Evolutionary conservation across 2,113 vertebrate species (phyloP).

Genomic region (Ictalurus punctatus): DNA sequence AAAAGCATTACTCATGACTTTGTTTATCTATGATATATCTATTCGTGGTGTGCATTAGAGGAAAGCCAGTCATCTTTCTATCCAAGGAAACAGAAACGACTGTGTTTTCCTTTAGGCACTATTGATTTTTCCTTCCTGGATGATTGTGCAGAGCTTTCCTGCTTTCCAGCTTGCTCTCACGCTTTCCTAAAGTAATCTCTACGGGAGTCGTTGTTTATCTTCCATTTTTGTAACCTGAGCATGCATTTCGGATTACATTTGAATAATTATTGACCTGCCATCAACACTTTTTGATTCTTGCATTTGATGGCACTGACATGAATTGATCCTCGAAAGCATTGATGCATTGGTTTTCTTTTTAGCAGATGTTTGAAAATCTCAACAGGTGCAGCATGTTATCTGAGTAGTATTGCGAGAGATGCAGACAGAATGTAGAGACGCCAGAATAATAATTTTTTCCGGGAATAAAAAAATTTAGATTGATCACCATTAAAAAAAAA

Average conservation of each 20-base stretch:
- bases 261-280: not conserved
- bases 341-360: not conserved
- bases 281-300: not conserved
- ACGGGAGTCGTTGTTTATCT: not conserved
- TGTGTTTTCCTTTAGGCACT: conserved; percentile 55
- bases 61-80: conserved; percentile 4
- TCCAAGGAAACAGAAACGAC: conserved; percentile 34
- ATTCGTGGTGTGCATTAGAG: conserved; percentile 48
- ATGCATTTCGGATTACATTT: not conserved
- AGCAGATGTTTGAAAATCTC: not conserved
- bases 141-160: conserved; percentile 26
- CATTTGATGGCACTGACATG: not conserved
- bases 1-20: conserved; percentile 18
- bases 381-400: not conserved
- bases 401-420: not conserved
- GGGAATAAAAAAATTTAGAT: not conserved
- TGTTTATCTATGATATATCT: conserved; percentile 60
- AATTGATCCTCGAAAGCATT: not conserved
- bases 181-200: not conserved
- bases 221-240: not conserved
- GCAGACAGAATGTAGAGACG: not conserved
- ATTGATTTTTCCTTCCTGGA: conserved; percentile 67
- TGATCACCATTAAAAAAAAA: too few species aligned
- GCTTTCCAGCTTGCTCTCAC: not conserved
- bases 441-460: not conserved